These are phyloP conservation scores for Lasioglossum baleicum DNA, from an alignment of 1,140 invertebrate genomes.

Conservation along the genomic window DNA sequence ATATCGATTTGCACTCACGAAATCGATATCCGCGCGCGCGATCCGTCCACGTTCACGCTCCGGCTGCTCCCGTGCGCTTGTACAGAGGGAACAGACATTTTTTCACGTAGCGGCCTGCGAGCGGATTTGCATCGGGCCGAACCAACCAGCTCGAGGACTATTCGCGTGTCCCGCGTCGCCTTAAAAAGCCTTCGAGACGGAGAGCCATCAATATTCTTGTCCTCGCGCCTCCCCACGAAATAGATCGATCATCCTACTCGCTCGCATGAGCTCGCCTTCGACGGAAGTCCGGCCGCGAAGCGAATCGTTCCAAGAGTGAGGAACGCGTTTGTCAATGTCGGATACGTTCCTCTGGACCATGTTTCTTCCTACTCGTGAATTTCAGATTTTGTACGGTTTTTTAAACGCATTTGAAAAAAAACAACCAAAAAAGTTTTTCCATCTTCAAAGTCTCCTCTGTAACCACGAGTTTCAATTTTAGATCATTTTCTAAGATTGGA, in stretches of 20 bases:
- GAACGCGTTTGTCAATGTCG: too few species aligned
- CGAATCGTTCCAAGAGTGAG: too few species aligned
- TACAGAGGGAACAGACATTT: conserved; percentile 49
- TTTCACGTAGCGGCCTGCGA: conserved; percentile 52
- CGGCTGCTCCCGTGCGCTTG: conserved; percentile 14
- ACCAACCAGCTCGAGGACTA: conserved; percentile 26
- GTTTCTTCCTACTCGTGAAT: too few species aligned
- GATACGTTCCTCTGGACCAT: too few species aligned
- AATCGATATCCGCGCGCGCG: conserved; percentile 67
- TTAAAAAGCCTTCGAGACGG: background rate
- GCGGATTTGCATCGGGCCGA: conserved; percentile 53
- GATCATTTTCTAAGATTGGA: too few species aligned
- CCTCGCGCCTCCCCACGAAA: background rate
- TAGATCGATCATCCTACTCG: conserved; percentile 26
- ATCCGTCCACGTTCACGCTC: conserved; percentile 49
- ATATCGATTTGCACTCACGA: conserved; percentile 67
- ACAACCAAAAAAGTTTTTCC: too few species aligned
- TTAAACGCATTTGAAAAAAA: too few species aligned
- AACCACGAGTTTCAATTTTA: too few species aligned
- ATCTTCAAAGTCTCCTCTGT: too few species aligned
- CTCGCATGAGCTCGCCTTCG: conserved; percentile 8
- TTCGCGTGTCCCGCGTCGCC: background rate
- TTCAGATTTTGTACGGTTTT: too few species aligned
- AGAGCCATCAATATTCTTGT: background rate
- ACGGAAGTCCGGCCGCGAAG: background rate